Base-by-base conservation (phyloP, 2,888 invertebrate genomes). In the Lathronympha strigana region DNA sequence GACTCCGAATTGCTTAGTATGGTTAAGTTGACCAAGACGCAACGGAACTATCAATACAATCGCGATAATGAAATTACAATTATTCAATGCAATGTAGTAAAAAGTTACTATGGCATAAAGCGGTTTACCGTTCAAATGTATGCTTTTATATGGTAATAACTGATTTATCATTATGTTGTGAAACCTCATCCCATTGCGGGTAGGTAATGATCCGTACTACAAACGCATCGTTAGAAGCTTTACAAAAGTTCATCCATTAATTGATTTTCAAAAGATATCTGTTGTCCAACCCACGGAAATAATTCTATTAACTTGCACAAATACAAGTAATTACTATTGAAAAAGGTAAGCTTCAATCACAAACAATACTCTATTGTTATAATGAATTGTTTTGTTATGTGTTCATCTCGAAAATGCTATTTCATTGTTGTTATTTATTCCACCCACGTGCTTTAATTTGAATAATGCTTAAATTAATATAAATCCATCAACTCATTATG, bases 311-410 rank as follows among this genome's bases (percentile, higher is more conserved):
- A 68, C 72, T 72, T 73, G 71, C 66, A 71, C 69, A 73, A 77
- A 83, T 81, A 83, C 79, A 81, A 78, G 74, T 80, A 75, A 83
- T 84, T 83, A 81, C 77, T 74, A 72, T 80, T 82, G 79, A 83
- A 84, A 82, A 84, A 80, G 73, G 70, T 74, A 75, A 80, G 72
- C 75, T 76, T 78, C 76, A 82, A 83, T 81, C 80, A 83, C 78
- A 86, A 87, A 90, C 90, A 90, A 90, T 90, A 79, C 79, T 69
- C 83, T 79, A 88, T 90, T 89, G 87, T 88, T 80, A 74, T 80
- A 83, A 85, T 84, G 81, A 84, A 83, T 85, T 86, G 85, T 85
- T 87, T 85, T 81, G 84, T 88, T 84, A 80, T 78, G 76, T 79
- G 83, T 81, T 78, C 76, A 82, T 79, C 76, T 76, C 66, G 76